phyloP scores from a whole-genome alignment of 64 coral and sea anemone genomes.

The Orbicella faveolata region DNA sequence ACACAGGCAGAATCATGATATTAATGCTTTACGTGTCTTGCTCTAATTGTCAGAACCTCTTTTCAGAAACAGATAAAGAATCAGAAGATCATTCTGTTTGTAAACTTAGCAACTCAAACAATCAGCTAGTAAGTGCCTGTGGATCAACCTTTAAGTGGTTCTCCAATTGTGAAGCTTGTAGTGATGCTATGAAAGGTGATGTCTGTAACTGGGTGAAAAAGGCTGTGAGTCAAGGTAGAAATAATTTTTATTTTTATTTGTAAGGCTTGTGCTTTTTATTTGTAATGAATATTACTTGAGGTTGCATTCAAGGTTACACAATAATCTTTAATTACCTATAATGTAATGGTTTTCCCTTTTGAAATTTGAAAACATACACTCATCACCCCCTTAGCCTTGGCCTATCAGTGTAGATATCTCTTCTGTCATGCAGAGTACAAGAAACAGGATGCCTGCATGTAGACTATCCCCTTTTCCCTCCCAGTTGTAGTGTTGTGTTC shows the following conservation, averaged over 20 bases:
- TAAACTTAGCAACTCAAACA: not conserved
- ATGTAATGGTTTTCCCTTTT: too few relatives aligned
- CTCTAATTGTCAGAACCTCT: not conserved
- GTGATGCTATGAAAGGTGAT: slow-evolving; percentile 1
- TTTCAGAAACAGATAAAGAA: not conserved
- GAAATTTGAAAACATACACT: too few relatives aligned
- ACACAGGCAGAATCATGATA: not conserved
- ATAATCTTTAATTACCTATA: too few relatives aligned
- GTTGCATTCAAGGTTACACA: too few relatives aligned
- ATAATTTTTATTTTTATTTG: not conserved
- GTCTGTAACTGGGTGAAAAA: slow-evolving; percentile 30
- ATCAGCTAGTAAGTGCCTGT: not conserved
- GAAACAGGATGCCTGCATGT: too few relatives aligned
- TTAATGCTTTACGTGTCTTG: slow-evolving; percentile 9
- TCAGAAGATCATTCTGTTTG: not conserved
- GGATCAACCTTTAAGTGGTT: slow-evolving; percentile 8
- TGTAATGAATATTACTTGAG: too few relatives aligned
- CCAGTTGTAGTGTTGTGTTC: too few relatives aligned
- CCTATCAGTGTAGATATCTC: too few relatives aligned
- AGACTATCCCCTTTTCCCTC: too few relatives aligned
- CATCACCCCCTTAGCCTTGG: too few relatives aligned
- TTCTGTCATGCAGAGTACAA: too few relatives aligned
- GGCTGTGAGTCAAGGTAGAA: not conserved
- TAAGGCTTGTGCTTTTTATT: too few relatives aligned
- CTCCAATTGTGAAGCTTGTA: not conserved